These are phyloP conservation scores for Drosophila murphyi DNA, from an alignment of 1,140 invertebrate species.

Conservation along the genomic window DNA sequence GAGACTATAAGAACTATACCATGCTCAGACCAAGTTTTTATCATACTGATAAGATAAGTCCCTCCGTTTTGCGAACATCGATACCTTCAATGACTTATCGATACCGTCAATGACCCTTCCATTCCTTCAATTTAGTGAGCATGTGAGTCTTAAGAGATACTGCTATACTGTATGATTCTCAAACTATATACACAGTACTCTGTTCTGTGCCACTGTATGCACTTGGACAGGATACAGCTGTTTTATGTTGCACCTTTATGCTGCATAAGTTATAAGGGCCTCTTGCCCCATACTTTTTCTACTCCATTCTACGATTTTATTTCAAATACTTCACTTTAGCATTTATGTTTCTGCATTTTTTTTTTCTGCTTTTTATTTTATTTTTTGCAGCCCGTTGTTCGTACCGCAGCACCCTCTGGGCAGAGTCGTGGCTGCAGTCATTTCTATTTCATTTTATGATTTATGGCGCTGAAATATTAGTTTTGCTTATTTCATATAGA, in stretches of 20 bases:
- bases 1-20: too few relatives aligned
- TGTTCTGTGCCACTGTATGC: conserved; percentile 8
- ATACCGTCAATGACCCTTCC: too few relatives aligned
- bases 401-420: not conserved
- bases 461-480: conserved; percentile 79
- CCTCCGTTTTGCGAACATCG: too few relatives aligned
- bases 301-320: conserved; percentile 21
- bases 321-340: conserved; percentile 27
- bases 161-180: too few relatives aligned
- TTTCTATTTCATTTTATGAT: conserved; percentile 77
- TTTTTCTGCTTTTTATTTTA: not conserved
- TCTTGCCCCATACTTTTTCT: not conserved
- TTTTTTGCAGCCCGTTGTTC: not conserved
- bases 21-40: too few relatives aligned
- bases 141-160: too few relatives aligned
- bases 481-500: conserved; percentile 77
- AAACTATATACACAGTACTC: too few relatives aligned
- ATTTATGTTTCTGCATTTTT: not conserved
- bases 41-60: too few relatives aligned
- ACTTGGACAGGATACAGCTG: conserved; percentile 4
- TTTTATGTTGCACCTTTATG: conserved; percentile 11
- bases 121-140: too few relatives aligned
- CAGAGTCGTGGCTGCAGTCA: conserved; percentile 44
- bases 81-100: too few relatives aligned
- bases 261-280: not conserved